phyloP scores from a whole-genome alignment of 2,113 vertebrate species.

The Erinaceus europaeus region DNA sequence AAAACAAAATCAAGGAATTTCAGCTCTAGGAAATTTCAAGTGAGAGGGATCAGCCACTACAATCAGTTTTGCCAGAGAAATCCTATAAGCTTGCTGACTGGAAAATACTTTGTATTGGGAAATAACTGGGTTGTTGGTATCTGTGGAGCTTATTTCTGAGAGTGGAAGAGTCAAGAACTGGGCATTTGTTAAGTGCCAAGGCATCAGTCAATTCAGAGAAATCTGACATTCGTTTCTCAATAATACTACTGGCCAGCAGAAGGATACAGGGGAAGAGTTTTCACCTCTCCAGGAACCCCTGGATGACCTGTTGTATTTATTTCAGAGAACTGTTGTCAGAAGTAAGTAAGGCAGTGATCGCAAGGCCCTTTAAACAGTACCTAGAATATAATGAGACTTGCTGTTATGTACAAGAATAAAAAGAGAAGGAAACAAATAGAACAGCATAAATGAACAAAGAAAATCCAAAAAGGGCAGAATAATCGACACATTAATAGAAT shows the following conservation, averaged over 20 bases:
- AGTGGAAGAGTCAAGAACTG: background rate
- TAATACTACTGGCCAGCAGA: background rate
- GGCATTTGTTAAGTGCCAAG: background rate
- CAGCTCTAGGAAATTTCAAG: background rate
- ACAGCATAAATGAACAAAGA: background rate
- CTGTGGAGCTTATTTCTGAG: background rate
- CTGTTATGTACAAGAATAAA: background rate
- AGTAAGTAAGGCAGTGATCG: background rate
- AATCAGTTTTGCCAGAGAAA: background rate
- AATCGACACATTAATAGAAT: background rate
- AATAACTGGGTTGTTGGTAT: background rate
- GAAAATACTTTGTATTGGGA: background rate
- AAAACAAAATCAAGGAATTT: background rate
- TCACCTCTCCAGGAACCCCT: background rate
- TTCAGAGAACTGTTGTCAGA: background rate
- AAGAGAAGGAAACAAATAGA: background rate
- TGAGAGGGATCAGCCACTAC: background rate
- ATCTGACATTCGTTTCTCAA: background rate
- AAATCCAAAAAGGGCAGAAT: constrained; percentile 5
- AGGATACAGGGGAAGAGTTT: background rate
- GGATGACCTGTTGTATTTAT: background rate
- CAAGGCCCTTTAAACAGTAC: background rate
- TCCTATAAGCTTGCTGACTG: background rate
- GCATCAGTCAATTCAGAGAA: background rate
- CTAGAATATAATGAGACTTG: background rate